phyloP scores from a whole-genome alignment of 2,113 vertebrate species.

The Percina caprodes region DNA sequence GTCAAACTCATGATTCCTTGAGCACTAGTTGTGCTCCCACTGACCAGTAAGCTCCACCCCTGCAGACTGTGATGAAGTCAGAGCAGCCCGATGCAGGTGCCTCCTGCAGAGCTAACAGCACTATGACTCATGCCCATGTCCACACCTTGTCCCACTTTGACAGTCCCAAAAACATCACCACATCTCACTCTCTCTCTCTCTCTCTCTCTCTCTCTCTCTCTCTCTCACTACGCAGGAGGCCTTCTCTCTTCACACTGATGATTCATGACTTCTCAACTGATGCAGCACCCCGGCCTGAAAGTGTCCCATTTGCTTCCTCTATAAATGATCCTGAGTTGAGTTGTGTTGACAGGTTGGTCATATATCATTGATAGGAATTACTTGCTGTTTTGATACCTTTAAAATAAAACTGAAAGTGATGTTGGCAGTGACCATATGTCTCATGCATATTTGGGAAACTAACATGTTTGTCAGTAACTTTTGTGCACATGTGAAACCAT shows the following conservation, averaged over 20 bases:
- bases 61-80: conserved; percentile 33
- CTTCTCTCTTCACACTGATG: conserved; percentile 40
- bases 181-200: conserved; percentile 34
- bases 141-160: conserved; percentile 43
- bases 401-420: conserved; percentile 22
- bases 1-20: conserved; percentile 10
- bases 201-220: background rate
- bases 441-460: background rate
- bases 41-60: background rate
- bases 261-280: conserved; percentile 48
- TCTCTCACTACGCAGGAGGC: conserved; percentile 4
- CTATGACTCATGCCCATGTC: conserved; percentile 57
- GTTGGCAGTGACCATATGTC: conserved; percentile 11
- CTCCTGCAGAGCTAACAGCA: conserved; percentile 29
- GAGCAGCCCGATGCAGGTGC: conserved; percentile 13
- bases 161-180: conserved; percentile 47
- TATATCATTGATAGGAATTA: conserved; percentile 30
- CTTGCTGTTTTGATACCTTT: conserved; percentile 42
- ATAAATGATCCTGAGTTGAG: conserved; percentile 39
- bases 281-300: conserved; percentile 40
- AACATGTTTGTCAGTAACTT: background rate
- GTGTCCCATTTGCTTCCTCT: conserved; percentile 39
- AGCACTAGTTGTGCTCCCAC: background rate
- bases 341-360: conserved; percentile 36
- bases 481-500: background rate